Base-by-base conservation (phyloP, 2,113 vertebrate genomes). In the Sinosuthora webbiana region DNA sequence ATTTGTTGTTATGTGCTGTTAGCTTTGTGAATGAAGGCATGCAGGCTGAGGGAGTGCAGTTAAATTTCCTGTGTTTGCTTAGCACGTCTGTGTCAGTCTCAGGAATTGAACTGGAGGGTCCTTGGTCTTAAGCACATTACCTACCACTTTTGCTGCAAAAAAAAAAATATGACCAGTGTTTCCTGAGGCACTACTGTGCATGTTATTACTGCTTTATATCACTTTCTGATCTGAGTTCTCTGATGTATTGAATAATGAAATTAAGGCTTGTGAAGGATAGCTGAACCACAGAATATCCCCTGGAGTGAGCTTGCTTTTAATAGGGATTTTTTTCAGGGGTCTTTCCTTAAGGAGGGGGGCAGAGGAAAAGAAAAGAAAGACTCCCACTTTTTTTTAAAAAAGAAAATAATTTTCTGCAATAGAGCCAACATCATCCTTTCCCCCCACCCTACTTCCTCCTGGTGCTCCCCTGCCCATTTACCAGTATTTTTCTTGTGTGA, bases 221-320 rank as follows among this genome's bases (percentile, higher is more conserved):
- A 55, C 60, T 93, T 94, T 83, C 35, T 31, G 70, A 89, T 82
- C 55, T 70, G 56, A 86, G 67, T 90, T 70, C 31, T 83, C 57
- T 80, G 60, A 49, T 79, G 35, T 77, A 75, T 17, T 83, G 81
- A 93, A 86, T 93, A 90, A 91, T 65, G 75, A 92, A 96, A 80
- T 92, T 86, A 89, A n/a, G 67, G n/a, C 57, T 93, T 90, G 30
- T 89, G 56, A 90, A 85, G 88, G 83, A 80, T 87, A 59, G 21
- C 65, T 89, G 55, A 87, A 70, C 50, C 68, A 78, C 60, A 93
- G 77, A 86, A 85, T 71, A 31, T 89, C 30, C 59, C 74, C 70
- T 92, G 77, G 42, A 16, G 39, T 79, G 42, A 88, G 30, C 23
- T 93, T 94, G 50, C 28, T 82, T 93, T 93, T 95, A 69, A 82